Conservation (phyloP, 2,888 invertebrate species). For the Oscheius sp. region DNA sequence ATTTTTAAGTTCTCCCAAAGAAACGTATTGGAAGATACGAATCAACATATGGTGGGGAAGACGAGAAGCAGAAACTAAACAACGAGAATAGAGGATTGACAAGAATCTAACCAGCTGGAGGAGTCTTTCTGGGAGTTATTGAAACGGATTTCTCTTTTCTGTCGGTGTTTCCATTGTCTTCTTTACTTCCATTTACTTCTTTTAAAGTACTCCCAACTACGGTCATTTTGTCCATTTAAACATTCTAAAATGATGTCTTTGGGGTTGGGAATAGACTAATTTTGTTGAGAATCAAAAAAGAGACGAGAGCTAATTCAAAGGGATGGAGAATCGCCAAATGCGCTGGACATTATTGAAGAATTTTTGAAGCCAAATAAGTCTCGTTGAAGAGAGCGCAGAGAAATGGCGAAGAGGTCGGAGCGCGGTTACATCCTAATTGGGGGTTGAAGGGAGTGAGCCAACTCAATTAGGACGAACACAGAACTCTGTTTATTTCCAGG, state of each 20-base stretch:
- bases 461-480: too few relatives aligned
- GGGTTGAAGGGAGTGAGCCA: too few relatives aligned
- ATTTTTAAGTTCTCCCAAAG: slow-evolving; percentile 80
- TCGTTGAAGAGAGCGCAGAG: background rate
- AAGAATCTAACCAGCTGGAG: background rate
- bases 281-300: too few relatives aligned
- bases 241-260: too few relatives aligned
- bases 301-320: too few relatives aligned
- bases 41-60: slow-evolving; percentile 58
- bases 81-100: background rate
- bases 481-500: too few relatives aligned
- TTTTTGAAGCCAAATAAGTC: background rate
- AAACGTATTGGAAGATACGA: slow-evolving; percentile 56
- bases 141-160: background rate
- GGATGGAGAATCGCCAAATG: background rate
- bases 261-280: too few relatives aligned
- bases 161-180: slow-evolving; percentile 1
- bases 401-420: too few relatives aligned
- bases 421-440: too few relatives aligned
- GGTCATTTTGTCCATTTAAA: background rate
- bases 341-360: background rate
- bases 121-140: background rate
- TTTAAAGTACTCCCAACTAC: background rate
- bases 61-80: slow-evolving; percentile 49
- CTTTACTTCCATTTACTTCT: background rate